A percentile compares a stretch with the other conserved stretches of the same genome.
Conservation (phyloP, 2,888 invertebrate species). For the Chrysolina oricalcia region DNA sequence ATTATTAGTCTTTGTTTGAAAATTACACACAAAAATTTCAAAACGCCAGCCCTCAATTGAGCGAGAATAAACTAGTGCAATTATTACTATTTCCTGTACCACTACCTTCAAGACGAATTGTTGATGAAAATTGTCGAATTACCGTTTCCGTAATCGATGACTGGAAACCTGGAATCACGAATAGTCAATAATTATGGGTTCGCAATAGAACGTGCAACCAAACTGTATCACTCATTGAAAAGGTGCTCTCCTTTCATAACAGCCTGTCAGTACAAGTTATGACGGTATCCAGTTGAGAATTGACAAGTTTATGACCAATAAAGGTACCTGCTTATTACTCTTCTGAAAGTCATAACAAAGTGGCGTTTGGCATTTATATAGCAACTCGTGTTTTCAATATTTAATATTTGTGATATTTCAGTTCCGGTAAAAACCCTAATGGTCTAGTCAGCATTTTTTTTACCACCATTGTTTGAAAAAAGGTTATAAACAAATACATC, state of each 20-base stretch:
- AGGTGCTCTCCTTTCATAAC: constrained; percentile 8
- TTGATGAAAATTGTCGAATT: not conserved
- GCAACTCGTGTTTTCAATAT: too few relatives aligned
- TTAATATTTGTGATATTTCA: not conserved
- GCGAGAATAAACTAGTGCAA: not conserved
- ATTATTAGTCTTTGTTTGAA: too few relatives aligned
- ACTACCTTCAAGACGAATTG: not conserved
- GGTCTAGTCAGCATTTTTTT: too few relatives aligned
- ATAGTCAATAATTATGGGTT: constrained; percentile 40
- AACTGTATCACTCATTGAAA: constrained; percentile 52
- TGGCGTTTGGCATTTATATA: not conserved
- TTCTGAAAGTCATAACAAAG: constrained; percentile 3
- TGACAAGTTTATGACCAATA: constrained; percentile 7
- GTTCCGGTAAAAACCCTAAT: not conserved
- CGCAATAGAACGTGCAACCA: constrained; percentile 48
- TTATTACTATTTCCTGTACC: not conserved
- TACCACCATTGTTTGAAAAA: too few relatives aligned
- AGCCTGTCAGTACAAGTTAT: constrained; percentile 14
- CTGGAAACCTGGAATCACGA: constrained; percentile 50
- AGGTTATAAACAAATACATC: too few relatives aligned
- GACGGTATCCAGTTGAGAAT: constrained; percentile 4
- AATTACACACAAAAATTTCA: too few relatives aligned
- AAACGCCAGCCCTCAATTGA: too few relatives aligned
- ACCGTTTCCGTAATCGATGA: constrained; percentile 50
- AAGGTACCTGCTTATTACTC: constrained; percentile 10